Evolutionary conservation across 2,113 vertebrate genomes (phyloP), one percentile per base, ranked within the genome.

Genomic region (Ondatra zibethicus): DNA sequence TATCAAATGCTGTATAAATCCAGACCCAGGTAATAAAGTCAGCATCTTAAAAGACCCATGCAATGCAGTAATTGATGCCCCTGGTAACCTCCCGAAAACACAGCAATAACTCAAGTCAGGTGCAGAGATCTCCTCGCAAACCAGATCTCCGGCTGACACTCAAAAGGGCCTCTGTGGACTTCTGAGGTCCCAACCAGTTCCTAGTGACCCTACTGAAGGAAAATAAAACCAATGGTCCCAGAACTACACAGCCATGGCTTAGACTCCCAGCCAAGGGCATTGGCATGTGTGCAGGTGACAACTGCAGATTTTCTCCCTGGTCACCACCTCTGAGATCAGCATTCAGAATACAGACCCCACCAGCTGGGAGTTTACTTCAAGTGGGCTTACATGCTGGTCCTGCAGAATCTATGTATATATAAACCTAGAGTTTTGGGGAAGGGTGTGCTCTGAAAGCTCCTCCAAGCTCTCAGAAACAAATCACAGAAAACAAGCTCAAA

Each of bases 21-120:
- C 96, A 96, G 93, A 96, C 95, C 87, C 96, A 97, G 77, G 82
- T 91, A 96, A 97, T 95, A 94, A 97, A 95, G 88, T 96, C 45
- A 92, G 52, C 10, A 45, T 23, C 33, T 45, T 89, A 82, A 94
- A 95, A 95, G 92, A 61, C 92, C 89, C 13, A n/a, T 11, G 94
- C 78, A 50, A 94, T 5, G 10, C n/a, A 21, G 39, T 94, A 47
- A 94, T 21, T 86, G 85, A 93, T 91, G 92, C 66, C 96, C 93
- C 92, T 33, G 47, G 93, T 94, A 70, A 92, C 87, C 93, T 70
- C 33, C 47, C 31, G 16, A 88, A 92, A 94, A 88, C 52, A 92
- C 70, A 23, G 82, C 66, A 77, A 31, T 96, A 94, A 93, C 66
- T 93, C 88, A 88, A 76, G 77, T 42, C 88, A 92, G 84, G 55